phyloP scores from a whole-genome alignment of 2,888 invertebrate genomes.

The Hypomecis atomaria region DNA sequence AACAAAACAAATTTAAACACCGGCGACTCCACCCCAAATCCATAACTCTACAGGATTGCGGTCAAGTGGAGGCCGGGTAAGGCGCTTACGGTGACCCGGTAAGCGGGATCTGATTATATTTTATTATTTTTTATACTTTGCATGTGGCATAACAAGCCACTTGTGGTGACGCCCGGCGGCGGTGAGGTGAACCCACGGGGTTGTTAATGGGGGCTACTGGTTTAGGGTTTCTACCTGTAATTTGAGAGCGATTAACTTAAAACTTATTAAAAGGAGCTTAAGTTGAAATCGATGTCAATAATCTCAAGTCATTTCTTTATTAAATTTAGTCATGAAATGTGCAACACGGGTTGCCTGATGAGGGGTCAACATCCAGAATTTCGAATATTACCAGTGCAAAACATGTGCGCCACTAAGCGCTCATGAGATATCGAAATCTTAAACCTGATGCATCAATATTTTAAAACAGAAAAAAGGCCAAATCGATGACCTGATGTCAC shows the following conservation, averaged over 20 bases:
- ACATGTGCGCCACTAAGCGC: no score
- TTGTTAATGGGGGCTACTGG: slow-evolving; percentile 18
- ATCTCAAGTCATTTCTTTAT: no score
- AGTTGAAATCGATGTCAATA: no score
- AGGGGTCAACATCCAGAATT: no score
- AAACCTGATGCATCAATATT: no score
- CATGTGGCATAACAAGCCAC: slow-evolving; percentile 48
- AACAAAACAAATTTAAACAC: slow-evolving; percentile 12
- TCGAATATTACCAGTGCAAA: no score
- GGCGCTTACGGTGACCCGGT: slow-evolving; percentile 65
- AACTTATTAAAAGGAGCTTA: no score
- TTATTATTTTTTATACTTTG: slow-evolving; percentile 57
- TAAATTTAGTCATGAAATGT: no score
- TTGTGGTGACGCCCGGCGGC: slow-evolving; percentile 37
- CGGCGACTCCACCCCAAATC: slow-evolving; percentile 29
- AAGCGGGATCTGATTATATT: slow-evolving; percentile 70
- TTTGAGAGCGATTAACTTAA: slow-evolving; percentile 8
- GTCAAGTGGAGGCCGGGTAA: slow-evolving; percentile 68
- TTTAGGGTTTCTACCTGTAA: slow-evolving; percentile 16
- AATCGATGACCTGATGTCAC: no score
- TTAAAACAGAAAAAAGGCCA: no score
- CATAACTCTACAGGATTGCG: slow-evolving; percentile 55
- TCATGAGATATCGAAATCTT: no score
- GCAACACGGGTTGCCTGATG: no score
- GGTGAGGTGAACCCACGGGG: slow-evolving; percentile 25